Conservation (phyloP, 2,888 invertebrate genomes). For the Archaeoteleia sp. region DNA sequence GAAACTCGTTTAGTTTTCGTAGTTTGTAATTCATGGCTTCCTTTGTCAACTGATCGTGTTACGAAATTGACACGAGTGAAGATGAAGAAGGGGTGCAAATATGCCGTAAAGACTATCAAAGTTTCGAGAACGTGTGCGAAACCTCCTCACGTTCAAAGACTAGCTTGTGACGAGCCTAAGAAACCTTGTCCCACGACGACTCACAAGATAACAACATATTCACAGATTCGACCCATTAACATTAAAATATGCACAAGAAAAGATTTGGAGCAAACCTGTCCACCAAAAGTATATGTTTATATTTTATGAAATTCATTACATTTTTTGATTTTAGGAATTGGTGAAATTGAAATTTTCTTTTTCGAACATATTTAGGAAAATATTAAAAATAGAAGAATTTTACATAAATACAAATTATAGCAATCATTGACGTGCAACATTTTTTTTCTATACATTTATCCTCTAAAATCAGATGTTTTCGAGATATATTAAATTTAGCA, state of each 20-base stretch:
- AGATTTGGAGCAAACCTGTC: conserved; percentile 63
- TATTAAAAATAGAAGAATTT: too few species aligned
- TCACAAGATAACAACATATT: conserved; percentile 27
- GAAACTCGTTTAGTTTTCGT: conserved; percentile 2
- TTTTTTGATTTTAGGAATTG: too few species aligned
- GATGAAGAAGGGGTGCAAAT: conserved; percentile 61
- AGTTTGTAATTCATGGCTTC: conserved; percentile 11
- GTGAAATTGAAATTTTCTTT: too few species aligned
- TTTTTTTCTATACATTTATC: too few species aligned
- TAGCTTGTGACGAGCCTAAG: conserved; percentile 52
- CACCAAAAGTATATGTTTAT: conserved; percentile 3
- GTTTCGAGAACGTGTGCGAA: conserved; percentile 63
- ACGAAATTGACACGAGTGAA: conserved; percentile 22
- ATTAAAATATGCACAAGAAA: conserved; percentile 73
- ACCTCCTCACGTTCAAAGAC: conserved; percentile 58
- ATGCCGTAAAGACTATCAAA: conserved; percentile 65
- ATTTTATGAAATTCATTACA: too few species aligned
- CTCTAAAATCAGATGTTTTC: too few species aligned
- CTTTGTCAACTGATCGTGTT: conserved; percentile 15
- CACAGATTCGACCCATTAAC: conserved; percentile 60
- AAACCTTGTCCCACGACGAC: conserved; percentile 48
- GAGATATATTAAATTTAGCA: too few species aligned
- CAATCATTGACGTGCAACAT: too few species aligned
- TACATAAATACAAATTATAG: too few species aligned
- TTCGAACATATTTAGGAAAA: too few species aligned